These are phyloP conservation scores for Solen grandis DNA, from an alignment of 1,140 invertebrate genomes.

Conservation along the genomic window DNA sequence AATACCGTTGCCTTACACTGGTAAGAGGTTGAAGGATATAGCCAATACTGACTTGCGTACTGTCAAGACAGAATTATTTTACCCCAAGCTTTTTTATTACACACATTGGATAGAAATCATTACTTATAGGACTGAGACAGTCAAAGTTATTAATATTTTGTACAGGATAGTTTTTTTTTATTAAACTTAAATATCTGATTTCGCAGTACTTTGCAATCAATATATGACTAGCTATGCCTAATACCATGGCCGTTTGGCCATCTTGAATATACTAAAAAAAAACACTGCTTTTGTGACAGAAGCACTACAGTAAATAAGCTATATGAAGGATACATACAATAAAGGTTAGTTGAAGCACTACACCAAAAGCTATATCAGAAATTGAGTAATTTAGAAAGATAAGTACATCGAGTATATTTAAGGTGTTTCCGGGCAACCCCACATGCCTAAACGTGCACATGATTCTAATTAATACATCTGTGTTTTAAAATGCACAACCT, in stretches of 20 bases:
- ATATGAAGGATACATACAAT: neutral
- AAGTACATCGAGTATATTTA: neutral
- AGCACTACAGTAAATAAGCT: neutral
- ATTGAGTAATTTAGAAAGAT: no score
- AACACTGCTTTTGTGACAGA: neutral
- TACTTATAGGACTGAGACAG: no score
- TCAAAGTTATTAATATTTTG: no score
- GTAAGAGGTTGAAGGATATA: no score
- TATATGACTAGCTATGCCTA: no score
- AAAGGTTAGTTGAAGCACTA: neutral
- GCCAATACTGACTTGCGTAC: no score
- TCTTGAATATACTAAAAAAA: conserved; percentile 4
- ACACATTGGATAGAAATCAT: neutral
- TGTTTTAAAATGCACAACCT: no score
- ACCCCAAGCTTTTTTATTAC: neutral
- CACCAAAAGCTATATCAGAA: neutral
- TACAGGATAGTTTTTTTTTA: no score
- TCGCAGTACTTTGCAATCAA: no score
- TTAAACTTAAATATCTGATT: no score
- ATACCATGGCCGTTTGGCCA: conserved; percentile 23
- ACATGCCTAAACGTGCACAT: neutral
- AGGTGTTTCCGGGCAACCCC: conserved; percentile 15
- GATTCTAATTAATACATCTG: no score
- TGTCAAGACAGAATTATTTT: neutral
- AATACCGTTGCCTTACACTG: neutral